These are phyloP conservation scores for Dendrocopos noguchii DNA, from an alignment of 2,113 vertebrate species.

Conservation along the genomic window DNA sequence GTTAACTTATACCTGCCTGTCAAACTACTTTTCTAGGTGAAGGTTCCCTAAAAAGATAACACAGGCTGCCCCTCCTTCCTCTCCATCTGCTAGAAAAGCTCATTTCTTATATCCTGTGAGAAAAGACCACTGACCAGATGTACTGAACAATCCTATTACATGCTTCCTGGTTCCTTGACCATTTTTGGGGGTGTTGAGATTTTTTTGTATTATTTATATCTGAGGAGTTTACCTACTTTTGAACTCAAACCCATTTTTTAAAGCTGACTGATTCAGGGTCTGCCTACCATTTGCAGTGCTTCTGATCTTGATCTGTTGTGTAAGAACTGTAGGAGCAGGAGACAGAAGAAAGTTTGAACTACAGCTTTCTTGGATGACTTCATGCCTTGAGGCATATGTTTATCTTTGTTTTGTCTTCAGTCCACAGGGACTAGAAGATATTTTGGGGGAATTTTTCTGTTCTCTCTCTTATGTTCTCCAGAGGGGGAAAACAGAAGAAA, in stretches of 20 bases:
- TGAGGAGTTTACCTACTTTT: neutral
- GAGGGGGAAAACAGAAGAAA: neutral
- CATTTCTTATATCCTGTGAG: neutral
- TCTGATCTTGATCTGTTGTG: neutral
- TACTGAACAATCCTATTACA: neutral
- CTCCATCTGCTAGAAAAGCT: neutral
- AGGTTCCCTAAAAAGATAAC: neutral
- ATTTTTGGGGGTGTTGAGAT: neutral
- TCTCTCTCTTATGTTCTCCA: neutral
- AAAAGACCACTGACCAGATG: conserved; percentile 13
- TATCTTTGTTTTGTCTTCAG: neutral
- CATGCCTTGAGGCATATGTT: neutral
- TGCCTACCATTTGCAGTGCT: neutral
- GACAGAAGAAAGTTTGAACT: neutral
- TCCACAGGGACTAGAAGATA: neutral
- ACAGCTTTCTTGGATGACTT: neutral
- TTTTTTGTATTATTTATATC: neutral
- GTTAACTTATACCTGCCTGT: neutral
- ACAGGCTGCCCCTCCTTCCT: neutral
- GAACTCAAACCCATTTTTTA: neutral
- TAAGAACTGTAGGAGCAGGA: neutral
- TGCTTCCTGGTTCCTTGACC: neutral
- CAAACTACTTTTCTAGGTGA: neutral
- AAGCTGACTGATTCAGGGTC: neutral
- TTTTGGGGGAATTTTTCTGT: neutral